phyloP scores from a whole-genome alignment of 2,888 invertebrate species.

The Isoperla grammatica region DNA sequence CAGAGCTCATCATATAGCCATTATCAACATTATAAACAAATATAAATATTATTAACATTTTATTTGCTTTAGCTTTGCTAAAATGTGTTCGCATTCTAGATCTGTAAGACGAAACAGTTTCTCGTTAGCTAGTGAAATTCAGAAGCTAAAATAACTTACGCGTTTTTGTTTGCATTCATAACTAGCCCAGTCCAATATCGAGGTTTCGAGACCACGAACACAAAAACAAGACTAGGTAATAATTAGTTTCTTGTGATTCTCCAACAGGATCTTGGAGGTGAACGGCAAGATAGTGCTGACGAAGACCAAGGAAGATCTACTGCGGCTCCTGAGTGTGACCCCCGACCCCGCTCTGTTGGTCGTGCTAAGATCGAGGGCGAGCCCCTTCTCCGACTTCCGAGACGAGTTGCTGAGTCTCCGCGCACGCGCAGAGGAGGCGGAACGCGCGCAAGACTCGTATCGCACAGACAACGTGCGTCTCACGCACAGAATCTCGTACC shows the following conservation, averaged over 20 bases:
- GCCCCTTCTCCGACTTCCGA: conserved; percentile 23
- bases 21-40: too few relatives aligned
- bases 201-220: too few relatives aligned
- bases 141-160: not conserved
- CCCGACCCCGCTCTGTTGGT: conserved; percentile 61
- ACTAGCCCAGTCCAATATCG: too few relatives aligned
- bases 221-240: too few relatives aligned
- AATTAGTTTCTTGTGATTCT: conserved; percentile 15
- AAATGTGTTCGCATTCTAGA: too few relatives aligned
- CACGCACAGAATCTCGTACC: conserved; percentile 81
- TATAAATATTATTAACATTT: too few relatives aligned
- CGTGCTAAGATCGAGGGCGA: conserved; percentile 45
- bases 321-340: conserved; percentile 56
- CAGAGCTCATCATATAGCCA: too few relatives aligned
- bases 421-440: conserved; percentile 57
- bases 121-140: not conserved
- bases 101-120: not conserved
- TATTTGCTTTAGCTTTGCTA: too few relatives aligned
- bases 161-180: not conserved
- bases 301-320: conserved; percentile 64
- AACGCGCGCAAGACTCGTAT: conserved; percentile 54
- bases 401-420: conserved; percentile 52
- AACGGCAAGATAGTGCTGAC: conserved; percentile 70
- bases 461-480: conserved; percentile 76
- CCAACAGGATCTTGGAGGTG: conserved; percentile 66